phyloP scores from a whole-genome alignment of 1,140 invertebrate genomes.

The Armadillidium nasatum region DNA sequence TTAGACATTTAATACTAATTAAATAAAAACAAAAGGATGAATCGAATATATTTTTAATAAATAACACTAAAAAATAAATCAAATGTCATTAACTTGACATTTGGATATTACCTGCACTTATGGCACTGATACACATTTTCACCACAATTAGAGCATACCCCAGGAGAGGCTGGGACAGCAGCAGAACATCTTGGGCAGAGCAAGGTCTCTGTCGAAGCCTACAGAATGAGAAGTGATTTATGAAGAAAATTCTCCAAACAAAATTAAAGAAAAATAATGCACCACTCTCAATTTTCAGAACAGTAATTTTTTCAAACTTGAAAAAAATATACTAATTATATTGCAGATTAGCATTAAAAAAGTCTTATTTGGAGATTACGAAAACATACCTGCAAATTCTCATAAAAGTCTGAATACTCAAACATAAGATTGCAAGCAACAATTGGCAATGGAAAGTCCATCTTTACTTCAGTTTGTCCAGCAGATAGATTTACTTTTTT shows the following conservation, averaged over 20 bases:
- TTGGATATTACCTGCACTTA: slow-evolving; percentile 78
- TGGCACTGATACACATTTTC: slow-evolving; percentile 99
- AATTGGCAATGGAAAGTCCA: slow-evolving; percentile 92
- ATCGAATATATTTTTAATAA: too few relatives aligned
- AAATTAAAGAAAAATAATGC: too few relatives aligned
- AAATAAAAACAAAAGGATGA: too few relatives aligned
- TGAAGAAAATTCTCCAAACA: too few relatives aligned
- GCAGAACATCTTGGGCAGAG: slow-evolving; percentile 95
- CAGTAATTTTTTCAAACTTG: neutral
- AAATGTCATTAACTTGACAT: too few relatives aligned
- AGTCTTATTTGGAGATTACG: neutral
- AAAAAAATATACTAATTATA: neutral
- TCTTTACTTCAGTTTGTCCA: slow-evolving; percentile 91
- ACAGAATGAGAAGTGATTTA: neutral
- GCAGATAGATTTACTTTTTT: slow-evolving; percentile 82
- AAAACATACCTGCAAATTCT: slow-evolving; percentile 63
- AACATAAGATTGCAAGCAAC: slow-evolving; percentile 98
- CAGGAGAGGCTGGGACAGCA: slow-evolving; percentile 92
- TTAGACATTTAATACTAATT: too few relatives aligned
- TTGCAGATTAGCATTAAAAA: neutral
- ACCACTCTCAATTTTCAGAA: too few relatives aligned
- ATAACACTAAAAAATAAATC: too few relatives aligned
- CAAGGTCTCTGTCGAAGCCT: slow-evolving; percentile 77
- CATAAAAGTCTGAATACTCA: slow-evolving; percentile 96
- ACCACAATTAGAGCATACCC: slow-evolving; percentile 94